Evolutionary conservation across 2,888 invertebrate species (phyloP), one percentile per base, ranked within the genome.

Genomic region (Rhagophthalmus giganteus): DNA sequence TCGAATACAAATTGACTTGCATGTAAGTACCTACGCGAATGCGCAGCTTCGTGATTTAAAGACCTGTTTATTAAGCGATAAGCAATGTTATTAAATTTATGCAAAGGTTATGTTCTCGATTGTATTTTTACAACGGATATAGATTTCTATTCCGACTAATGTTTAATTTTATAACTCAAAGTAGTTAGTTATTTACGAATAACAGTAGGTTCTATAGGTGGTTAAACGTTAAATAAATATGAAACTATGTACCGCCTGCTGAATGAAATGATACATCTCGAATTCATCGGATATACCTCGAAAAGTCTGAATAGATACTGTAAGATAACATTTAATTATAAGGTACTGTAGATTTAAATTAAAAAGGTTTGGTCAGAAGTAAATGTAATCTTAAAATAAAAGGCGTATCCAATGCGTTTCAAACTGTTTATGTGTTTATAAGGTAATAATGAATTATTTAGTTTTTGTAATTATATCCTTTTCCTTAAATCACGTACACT

Each of bases 21-120:
- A 64, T 62, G 64, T 64, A 62, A 63, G 61, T 65, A 63, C 67
- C 67, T 67, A 64, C 65, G 65, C 65, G 57, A 52, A 54, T 48
- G 47, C 57, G 58, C 60, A 58, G 45, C 56, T 41, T 55, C 48
- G 59, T 64, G 60, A 64, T 64, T 64, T 64, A 64, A 63, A 58
- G 62, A 55, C 60, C 58, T 64, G 62, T 58, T 60, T 59, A 61
- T 59, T 54, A 52, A 47, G 40, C 54, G 60, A 59, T 56, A 54
- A 49, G 53, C 44, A 46, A 54, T 16, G 14, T 26, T 49, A 12
- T 2, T 35, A 35, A 35, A 37, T n/a, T n/a, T n/a, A n/a, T n/a
- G n/a, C n/a, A 37, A 12, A 37, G 3, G 25, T 11, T n/a, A 9
- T 9, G 24, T 37, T 37, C 20, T 25, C 20, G 20, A 5, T 20